These are phyloP conservation scores for Hyposoter dolosus DNA, from an alignment of 2,888 invertebrate genomes.

Conservation along the genomic window DNA sequence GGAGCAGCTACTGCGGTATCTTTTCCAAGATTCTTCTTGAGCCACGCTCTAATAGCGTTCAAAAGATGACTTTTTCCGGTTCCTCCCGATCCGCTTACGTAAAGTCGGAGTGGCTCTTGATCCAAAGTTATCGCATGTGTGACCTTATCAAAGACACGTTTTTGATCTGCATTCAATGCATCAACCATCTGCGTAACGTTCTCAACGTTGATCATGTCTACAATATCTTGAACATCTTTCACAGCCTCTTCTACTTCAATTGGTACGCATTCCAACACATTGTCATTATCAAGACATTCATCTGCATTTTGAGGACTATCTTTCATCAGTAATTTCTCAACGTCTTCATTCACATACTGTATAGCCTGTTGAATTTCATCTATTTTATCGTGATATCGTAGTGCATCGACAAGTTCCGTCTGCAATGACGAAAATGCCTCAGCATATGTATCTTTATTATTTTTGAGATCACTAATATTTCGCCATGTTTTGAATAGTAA, in stretches of 20 bases:
- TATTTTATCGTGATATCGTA: too few relatives aligned
- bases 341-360: too few relatives aligned
- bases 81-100: slow-evolving; percentile 75
- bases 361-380: too few relatives aligned
- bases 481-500: too few relatives aligned
- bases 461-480: too few relatives aligned
- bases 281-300: slow-evolving; percentile 64
- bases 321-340: too few relatives aligned
- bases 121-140: slow-evolving; percentile 30
- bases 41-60: slow-evolving; percentile 74
- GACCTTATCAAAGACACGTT: slow-evolving; percentile 66
- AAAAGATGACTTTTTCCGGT: slow-evolving; percentile 79
- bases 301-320: slow-evolving; percentile 29
- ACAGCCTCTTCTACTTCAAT: slow-evolving; percentile 13
- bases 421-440: too few relatives aligned
- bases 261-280: slow-evolving; percentile 61
- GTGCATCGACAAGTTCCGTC: too few relatives aligned
- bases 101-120: slow-evolving; percentile 66
- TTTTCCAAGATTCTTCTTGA: slow-evolving; percentile 72
- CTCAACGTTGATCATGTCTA: slow-evolving; percentile 45
- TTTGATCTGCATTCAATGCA: slow-evolving; percentile 70
- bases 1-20: slow-evolving; percentile 76
- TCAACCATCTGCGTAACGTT: slow-evolving; percentile 66
- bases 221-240: slow-evolving; percentile 51
- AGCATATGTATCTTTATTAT: too few relatives aligned